Evolutionary conservation across 1,140 invertebrate genomes (phyloP), one percentile per base, ranked within the genome.

Genomic region (Lerema accius): DNA sequence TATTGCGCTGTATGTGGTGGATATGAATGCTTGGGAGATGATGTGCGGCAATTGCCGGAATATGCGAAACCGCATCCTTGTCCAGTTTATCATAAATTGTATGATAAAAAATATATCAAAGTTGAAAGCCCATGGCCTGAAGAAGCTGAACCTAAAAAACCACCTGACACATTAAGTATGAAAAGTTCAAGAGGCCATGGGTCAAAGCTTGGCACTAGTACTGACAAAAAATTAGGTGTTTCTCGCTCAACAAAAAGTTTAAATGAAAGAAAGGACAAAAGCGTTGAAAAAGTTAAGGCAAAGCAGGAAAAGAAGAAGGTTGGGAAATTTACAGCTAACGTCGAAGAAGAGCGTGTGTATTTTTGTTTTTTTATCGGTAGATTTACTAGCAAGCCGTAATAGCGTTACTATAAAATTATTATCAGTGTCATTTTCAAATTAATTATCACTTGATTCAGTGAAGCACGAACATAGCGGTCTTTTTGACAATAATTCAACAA

Each of bases 1-100:
- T 90, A 89, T 69, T 90, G 87, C 60, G 67, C 77, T 11, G 80
- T 89, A 16, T 90, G 87, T 59, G 87, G 84, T 23, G 87, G 87
- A 1, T 90, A 84, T 39, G 86, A 90, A 69, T 84, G 80, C 46
- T 67, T 89, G 17, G 87, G 87, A 16, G 71, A 82, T 28, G 87
- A 89, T 65, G 78, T 79, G 51, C 68, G 65, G 53, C 59, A 78
- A 48, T 71, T 86, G 62, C 86, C 87, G 6, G 78, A 76, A 11
- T 84, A 65, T 63, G 66, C 64, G 4, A 82, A 82, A 23, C 86
- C 87, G n/a, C 78, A 87, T 37, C 87, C 87, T n/a, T 90, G 87
- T 67, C 87, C 87, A 2, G 76, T 90, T 15, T 90, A 87, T 55
- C 79, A 90, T 45, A 90, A 90, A 63, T 51, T 86, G 23, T 89